Base-by-base conservation (phyloP, 2,113 vertebrate species). In the Thamnophis sirtalis region DNA sequence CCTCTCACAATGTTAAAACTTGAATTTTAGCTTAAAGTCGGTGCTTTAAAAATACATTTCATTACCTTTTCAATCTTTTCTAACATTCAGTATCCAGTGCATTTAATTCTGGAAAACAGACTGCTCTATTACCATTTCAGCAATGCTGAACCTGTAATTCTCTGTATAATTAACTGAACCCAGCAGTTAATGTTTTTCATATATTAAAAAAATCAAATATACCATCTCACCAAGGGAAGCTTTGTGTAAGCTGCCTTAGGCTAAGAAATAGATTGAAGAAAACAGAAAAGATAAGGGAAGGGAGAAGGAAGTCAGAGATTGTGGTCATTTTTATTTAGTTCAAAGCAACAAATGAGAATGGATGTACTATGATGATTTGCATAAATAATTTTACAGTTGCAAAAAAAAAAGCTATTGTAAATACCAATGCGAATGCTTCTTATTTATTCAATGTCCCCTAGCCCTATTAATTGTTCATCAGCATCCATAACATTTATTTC, bases 11-110 rank as follows among this genome's bases (percentile, higher is more conserved):
- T 3, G 28, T 48, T 53, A 33, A n/a, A 26, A 90, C 88, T 53
- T 90, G 60, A 51, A 19, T 51, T 63, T 63, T 48, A n/a, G 5
- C 28, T 54, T 96, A 89, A 95, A 93, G 73, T 89, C 51, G 7
- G 1, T 87, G 49, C 86, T 91, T 51, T 92, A 86, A 0, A 7
- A 5, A 38, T 88, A 86, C 89, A 38, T 93, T 93, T 91, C 9
- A 43, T 88, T 54, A 54, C 3, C 28, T 19, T 26, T 53, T 1
- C 56, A 21, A 58, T 43, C 8, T 86, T 55, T 48, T 86, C 43
- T 55, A 85, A 56, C 28, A 26, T 2, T 56, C 26, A 8, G 3
- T 5, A 48, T 24, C 26, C 43, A 50, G 9, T 11, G 38, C 26
- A 26, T n/a, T 90, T 73, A 21, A 9, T 38, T 33, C n/a, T 55